Conservation (phyloP, 2,113 vertebrate species). For the Noctilio leporinus region DNA sequence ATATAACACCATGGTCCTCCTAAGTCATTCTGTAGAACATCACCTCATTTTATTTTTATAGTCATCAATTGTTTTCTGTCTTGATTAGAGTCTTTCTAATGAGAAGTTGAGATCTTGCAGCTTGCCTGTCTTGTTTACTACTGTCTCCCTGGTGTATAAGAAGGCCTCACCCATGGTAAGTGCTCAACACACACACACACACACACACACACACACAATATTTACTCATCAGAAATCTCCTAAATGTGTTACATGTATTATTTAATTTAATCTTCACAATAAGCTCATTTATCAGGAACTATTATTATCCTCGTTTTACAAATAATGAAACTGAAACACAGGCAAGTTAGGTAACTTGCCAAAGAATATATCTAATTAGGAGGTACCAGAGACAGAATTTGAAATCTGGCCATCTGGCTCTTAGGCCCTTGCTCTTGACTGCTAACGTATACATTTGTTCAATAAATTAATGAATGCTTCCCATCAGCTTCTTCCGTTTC, state of each 20-base stretch:
- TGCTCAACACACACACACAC: background rate
- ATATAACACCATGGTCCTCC: background rate
- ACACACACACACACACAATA: background rate
- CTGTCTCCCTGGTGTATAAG: background rate
- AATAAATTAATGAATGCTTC: conserved; percentile 25
- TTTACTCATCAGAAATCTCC: background rate
- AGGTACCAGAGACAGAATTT: background rate
- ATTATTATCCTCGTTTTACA: conserved; percentile 8
- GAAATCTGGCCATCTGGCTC: conserved; percentile 1
- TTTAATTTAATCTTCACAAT: background rate
- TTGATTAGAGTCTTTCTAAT: background rate
- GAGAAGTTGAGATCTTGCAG: background rate
- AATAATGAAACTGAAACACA: background rate
- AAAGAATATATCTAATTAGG: conserved; percentile 7
- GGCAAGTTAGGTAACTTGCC: background rate
- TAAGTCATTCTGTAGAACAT: background rate
- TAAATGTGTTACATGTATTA: background rate
- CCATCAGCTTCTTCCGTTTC: background rate
- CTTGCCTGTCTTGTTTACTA: background rate
- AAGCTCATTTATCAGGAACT: background rate
- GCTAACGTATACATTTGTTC: background rate
- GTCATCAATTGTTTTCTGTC: background rate
- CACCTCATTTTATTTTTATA: background rate
- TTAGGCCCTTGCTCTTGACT: background rate
- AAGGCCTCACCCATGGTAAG: background rate